Base-by-base conservation (phyloP, 1,140 invertebrate species). In the Thaumetopoea pityocampa region DNA sequence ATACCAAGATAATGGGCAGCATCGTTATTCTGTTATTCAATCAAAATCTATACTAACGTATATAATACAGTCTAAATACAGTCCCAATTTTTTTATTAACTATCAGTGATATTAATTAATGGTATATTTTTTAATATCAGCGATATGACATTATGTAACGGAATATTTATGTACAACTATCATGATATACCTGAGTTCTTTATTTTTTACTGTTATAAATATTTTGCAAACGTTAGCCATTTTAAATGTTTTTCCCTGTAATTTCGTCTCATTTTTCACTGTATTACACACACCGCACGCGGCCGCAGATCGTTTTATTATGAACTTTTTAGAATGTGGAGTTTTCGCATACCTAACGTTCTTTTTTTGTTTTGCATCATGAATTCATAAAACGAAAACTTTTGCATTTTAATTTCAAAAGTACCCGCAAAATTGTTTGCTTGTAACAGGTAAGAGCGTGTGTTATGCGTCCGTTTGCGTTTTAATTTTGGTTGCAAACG, bases 221-320 rank as follows among this genome's bases (percentile, higher is more conserved):
- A 68, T 66, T 68, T 42, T 50, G 64, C 51, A 57, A 76, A 68
- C 49, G 60, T 62, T 44, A 32, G 51, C 59, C 55, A 52, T 67
- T 76, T 66, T 46, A 63, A 61, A 71, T 71, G 66, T 54, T 56
- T n/a, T n/a, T n/a, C n/a, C n/a, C n/a, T n/a, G n/a, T n/a, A n/a
- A n/a, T n/a, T 68, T 62, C 47, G 16, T 60, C 64, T 65, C 55
- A 63, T 67, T 77, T 66, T 67, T 63, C 60, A 66, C 62, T 38
- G 52, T 56, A 63, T 70, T 59, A 66, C 65, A 58, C 51, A 34
- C 51, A 42, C 50, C 65, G 56, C 51, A 34, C 51, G 45, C 50
- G 51, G 52, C 55, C 63, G 54, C 53, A 63, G 57, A 71, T 77
- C 70, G 67, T 77, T 77, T 73, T 65, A 73, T 59, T 65, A 61